Evolutionary conservation across 2,888 invertebrate species (phyloP), one percentile per base, ranked within the genome.

Genomic region (Andricus curvator): DNA sequence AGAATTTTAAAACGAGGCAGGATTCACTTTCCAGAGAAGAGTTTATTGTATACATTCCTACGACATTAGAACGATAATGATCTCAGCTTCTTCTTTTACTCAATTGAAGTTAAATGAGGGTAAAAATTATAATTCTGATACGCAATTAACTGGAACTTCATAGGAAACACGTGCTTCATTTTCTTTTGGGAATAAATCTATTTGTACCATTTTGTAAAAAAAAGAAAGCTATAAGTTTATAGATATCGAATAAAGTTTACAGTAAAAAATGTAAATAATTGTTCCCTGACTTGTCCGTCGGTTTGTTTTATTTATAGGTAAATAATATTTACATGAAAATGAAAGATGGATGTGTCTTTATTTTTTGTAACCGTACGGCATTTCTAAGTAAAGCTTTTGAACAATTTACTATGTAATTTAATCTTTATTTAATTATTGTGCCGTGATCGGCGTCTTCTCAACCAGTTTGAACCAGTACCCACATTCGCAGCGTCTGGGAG

Each of bases 391-490:
- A 60, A 56, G 33, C 33, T 74, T 74, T 74, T 22, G 13, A 33
- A 56, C 33, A 33, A 56, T 22, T 33, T 56, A 56, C 74, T 56
- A 51, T 70, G n/a, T 48, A 56, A 74, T 56, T 20, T 74, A 56
- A 51, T 33, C 3, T 51, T 22, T 74, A 48, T 20, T 29, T n/a
- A 70, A 29, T 29, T 51, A 29, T 70, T 74, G n/a, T 51, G 51
- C 70, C 51, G 51, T 51, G n/a, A 74, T 56, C 15, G 74, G 74
- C 20, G 74, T 74, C 93, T 96, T 96, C 93, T 96, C 96, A 82
- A 96, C 95, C 88, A 99, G 94, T 94, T 98, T 97, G 94, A 98
- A 99, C 98, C 98, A 99, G 93, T 98, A 96, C 80, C 99, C 99
- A 93, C 99, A 99, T 92, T 97, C 97, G 92, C 99, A 99, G 88